Conservation (phyloP, 2,888 invertebrate species). For the Xanthia togata region DNA sequence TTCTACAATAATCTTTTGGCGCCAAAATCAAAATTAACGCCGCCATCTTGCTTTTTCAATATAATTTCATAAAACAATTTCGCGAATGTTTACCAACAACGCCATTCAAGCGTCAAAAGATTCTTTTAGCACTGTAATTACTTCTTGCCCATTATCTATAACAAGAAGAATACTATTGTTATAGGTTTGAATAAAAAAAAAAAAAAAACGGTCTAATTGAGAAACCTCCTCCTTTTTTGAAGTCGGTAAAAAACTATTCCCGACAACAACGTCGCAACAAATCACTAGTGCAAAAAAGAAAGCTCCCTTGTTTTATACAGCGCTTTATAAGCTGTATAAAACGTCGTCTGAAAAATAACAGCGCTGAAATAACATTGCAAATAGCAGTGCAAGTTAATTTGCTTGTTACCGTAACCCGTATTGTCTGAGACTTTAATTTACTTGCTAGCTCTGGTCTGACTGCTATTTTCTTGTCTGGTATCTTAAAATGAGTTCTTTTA, state of each 20-base stretch:
- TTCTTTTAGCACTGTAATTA: background rate
- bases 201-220: no score
- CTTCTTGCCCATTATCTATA: background rate
- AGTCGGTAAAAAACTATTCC: background rate
- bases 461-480: constrained; percentile 20
- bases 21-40: background rate
- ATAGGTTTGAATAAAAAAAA: background rate
- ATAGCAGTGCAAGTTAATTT: constrained; percentile 51
- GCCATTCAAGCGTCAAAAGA: background rate
- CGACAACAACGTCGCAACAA: background rate
- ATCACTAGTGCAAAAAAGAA: constrained; percentile 27
- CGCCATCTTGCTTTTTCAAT: background rate
- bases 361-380: constrained; percentile 43
- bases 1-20: no score
- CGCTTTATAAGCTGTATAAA: constrained; percentile 38
- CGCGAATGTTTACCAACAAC: background rate
- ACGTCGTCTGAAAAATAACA: constrained; percentile 40
- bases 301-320: constrained; percentile 16
- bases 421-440: constrained; percentile 43
- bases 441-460: constrained; percentile 24
- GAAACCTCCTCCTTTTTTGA: no score
- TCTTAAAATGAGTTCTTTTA: background rate
- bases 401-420: constrained; percentile 41
- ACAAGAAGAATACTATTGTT: background rate
- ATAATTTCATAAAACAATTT: background rate